These are phyloP conservation scores for Selene dorsalis DNA, from an alignment of 2,797 vertebrate species.

Conservation along the genomic window DNA sequence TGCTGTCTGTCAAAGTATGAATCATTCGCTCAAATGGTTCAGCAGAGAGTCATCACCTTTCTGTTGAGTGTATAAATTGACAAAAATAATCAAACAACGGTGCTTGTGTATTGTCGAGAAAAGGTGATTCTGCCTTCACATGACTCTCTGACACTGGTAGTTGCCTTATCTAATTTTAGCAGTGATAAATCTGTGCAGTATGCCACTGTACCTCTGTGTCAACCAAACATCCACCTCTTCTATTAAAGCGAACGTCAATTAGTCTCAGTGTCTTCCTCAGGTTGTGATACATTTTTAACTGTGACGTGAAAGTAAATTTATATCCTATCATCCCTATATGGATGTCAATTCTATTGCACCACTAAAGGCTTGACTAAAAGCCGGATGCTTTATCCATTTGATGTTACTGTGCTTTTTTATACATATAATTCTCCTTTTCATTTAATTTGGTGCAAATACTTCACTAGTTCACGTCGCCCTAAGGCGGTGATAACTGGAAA, in stretches of 20 bases:
- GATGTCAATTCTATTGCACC: neutral
- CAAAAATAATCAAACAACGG: neutral
- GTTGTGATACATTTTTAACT: neutral
- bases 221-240: slow-evolving; percentile 1
- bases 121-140: neutral
- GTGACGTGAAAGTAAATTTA: slow-evolving; percentile 4
- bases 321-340: neutral
- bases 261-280: neutral
- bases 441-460: slow-evolving; percentile 1
- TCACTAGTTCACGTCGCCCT: slow-evolving; percentile 8
- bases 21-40: neutral
- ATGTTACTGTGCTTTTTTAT: slow-evolving; percentile 11
- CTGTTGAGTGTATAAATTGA: neutral
- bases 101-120: neutral
- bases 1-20: neutral
- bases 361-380: slow-evolving; percentile 9
- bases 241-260: too few relatives aligned
- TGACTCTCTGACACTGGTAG: neutral
- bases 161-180: neutral
- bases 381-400: neutral
- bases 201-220: neutral
- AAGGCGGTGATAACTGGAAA: neutral
- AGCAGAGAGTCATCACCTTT: neutral
- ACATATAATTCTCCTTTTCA: neutral
- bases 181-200: neutral